These are phyloP conservation scores for Trachemys scripta DNA, from an alignment of 2,113 vertebrate species.

Conservation along the genomic window DNA sequence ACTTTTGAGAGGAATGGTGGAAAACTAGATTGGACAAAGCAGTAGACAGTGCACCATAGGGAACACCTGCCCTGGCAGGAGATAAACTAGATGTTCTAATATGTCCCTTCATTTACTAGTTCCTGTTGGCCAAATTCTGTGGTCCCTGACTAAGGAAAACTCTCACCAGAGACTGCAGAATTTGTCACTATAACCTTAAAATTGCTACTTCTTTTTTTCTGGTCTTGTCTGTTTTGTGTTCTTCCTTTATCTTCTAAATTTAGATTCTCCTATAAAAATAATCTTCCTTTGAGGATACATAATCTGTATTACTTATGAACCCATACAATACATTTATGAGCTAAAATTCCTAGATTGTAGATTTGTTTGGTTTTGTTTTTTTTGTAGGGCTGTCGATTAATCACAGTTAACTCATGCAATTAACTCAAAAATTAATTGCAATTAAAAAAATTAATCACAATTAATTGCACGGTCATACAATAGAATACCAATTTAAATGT, in stretches of 20 bases:
- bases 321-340: neutral
- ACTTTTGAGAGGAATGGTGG: neutral
- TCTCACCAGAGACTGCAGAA: neutral
- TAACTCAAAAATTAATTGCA: too few relatives aligned
- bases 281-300: neutral
- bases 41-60: neutral
- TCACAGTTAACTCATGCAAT: too few relatives aligned
- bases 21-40: neutral
- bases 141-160: neutral
- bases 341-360: neutral
- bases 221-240: neutral
- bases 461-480: too few relatives aligned
- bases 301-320: neutral
- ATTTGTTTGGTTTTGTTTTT: neutral
- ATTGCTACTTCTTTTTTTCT: neutral
- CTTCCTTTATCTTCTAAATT: neutral
- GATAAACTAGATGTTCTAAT: neutral
- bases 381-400: too few relatives aligned
- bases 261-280: neutral
- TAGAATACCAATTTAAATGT: too few relatives aligned
- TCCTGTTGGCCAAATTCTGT: neutral
- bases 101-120: neutral
- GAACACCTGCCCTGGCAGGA: neutral
- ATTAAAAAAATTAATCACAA: too few relatives aligned
- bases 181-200: neutral